A percentile compares a stretch with the other conserved stretches of the same genome.
Conservation (phyloP, 2,113 vertebrate genomes). For the Pituophis catenifer region DNA sequence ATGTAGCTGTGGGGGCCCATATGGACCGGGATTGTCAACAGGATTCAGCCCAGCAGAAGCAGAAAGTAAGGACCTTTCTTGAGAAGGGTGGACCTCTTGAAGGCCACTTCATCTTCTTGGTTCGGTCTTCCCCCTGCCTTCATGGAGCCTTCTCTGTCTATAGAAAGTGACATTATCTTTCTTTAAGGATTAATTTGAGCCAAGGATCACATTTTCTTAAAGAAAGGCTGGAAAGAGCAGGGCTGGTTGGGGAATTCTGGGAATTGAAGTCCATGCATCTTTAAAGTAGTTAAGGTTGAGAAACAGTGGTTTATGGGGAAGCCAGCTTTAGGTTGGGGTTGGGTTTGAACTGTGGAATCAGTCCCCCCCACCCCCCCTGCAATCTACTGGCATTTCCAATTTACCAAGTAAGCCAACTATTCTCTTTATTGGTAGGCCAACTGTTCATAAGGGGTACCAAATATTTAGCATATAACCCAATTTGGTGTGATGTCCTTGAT, state of each 20-base stretch:
- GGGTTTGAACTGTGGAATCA: too few relatives aligned
- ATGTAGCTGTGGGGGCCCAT: conserved; percentile 86
- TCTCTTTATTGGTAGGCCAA: not conserved
- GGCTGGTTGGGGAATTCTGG: not conserved
- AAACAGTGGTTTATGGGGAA: not conserved
- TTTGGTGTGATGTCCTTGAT: not conserved
- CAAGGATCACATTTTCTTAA: not conserved
- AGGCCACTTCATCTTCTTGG: not conserved
- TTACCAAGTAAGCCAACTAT: not conserved
- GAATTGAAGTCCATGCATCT: not conserved
- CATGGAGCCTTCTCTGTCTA: not conserved
- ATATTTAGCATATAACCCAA: not conserved
- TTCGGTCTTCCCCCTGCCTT: not conserved
- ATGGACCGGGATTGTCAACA: conserved; percentile 84
- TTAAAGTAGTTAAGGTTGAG: not conserved
- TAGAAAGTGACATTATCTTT: not conserved
- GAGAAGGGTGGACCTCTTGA: not conserved
- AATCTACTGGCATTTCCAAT: not conserved
- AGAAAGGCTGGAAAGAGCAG: not conserved
- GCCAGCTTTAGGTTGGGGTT: not conserved
- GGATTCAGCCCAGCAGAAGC: conserved; percentile 77
- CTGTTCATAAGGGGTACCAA: not conserved
- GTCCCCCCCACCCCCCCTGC: not conserved
- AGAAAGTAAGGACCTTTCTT: conserved; percentile 73
- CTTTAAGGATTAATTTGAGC: not conserved